phyloP scores from a whole-genome alignment of 2,797 vertebrate species.

The Gallinago stenura region DNA sequence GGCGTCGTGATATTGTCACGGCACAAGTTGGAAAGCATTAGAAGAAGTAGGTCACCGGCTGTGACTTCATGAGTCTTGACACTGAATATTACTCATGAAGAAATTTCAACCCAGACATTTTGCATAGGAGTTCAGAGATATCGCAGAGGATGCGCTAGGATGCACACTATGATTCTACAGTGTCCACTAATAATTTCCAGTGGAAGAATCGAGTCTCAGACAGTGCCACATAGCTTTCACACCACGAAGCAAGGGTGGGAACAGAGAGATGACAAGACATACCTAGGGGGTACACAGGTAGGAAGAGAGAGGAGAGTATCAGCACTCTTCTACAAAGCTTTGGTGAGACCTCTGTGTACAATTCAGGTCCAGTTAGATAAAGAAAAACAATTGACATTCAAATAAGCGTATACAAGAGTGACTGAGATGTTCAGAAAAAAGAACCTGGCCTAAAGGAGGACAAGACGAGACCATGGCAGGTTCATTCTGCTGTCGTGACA shows the following conservation, averaged over 20 bases:
- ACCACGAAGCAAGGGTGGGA: background rate
- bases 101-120: conserved; percentile 23
- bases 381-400: background rate
- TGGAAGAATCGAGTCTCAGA: background rate
- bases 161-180: background rate
- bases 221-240: background rate
- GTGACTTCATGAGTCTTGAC: conserved; percentile 1
- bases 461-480: background rate
- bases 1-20: background rate
- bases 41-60: conserved; percentile 20
- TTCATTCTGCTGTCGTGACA: background rate
- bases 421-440: background rate
- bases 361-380: background rate
- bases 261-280: background rate
- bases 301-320: background rate
- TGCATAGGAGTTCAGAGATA: conserved; percentile 20
- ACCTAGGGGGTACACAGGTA: background rate
- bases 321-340: background rate
- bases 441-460: background rate
- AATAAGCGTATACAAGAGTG: background rate
- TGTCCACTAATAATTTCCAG: conserved; percentile 55
- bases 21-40: background rate
- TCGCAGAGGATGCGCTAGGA: fast-evolving
- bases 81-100: conserved; percentile 25
- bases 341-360: background rate